Percentiles rank a stretch among this genome's conserved stretches.
phyloP scores from a whole-genome alignment of 2,888 invertebrate genomes.

The Tiphia femorata region DNA sequence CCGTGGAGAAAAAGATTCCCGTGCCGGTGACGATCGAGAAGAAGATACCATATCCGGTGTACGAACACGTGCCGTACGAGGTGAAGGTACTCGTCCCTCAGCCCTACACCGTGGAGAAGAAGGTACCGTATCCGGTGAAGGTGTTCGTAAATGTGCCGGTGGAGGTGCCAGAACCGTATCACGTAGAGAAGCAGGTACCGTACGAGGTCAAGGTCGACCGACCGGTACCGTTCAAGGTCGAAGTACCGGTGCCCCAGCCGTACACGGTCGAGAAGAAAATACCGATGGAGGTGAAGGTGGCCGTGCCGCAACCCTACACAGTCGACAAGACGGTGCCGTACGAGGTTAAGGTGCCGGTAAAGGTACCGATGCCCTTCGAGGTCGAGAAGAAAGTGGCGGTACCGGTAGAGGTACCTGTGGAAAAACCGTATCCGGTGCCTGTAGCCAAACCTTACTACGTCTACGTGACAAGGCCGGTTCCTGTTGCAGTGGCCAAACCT shows the following conservation, averaged over 20 bases:
- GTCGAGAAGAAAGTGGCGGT: constrained; percentile 80
- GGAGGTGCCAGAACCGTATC: constrained; percentile 71
- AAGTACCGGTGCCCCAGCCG: constrained; percentile 66
- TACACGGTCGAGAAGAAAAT: constrained; percentile 61
- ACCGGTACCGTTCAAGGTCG: constrained; percentile 44
- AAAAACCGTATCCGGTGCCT: constrained; percentile 60
- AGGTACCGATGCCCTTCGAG: constrained; percentile 79
- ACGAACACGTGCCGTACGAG: constrained; percentile 77
- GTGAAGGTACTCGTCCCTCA: constrained; percentile 76
- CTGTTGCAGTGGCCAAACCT: constrained; percentile 54
- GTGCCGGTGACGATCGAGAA: constrained; percentile 75
- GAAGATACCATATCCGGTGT: constrained; percentile 75
- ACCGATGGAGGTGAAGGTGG: constrained; percentile 53
- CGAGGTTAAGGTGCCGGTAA: constrained; percentile 78
- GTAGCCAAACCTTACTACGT: constrained; percentile 75
- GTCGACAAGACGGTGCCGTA: constrained; percentile 71
- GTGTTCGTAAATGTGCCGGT: constrained; percentile 51
- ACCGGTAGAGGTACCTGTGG: constrained; percentile 78
- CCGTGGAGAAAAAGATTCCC: constrained; percentile 46
- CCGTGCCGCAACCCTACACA: constrained; percentile 56
- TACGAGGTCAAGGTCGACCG: constrained; percentile 57
- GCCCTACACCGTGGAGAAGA: constrained; percentile 76
- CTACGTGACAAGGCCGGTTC: constrained; percentile 80
- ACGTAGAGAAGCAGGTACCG: constrained; percentile 65
- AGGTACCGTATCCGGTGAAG: constrained; percentile 72